Conservation (phyloP, 2,888 invertebrate species). For the Aspidiotus rigidus region DNA sequence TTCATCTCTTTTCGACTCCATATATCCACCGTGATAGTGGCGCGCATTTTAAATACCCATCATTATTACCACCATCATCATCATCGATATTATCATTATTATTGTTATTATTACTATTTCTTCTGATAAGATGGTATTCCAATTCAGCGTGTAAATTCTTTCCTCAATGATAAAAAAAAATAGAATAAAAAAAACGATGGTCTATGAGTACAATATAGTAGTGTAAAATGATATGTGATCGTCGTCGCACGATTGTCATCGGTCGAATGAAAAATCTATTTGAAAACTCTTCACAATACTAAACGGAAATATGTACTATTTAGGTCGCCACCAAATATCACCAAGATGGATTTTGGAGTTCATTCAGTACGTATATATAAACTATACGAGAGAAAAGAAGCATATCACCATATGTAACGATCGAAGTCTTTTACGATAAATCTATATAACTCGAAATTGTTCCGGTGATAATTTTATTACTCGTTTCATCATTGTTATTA, state of each 20-base stretch:
- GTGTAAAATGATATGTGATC: constrained; percentile 23
- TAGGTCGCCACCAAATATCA: constrained; percentile 19
- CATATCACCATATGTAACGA: not conserved
- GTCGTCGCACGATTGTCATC: constrained; percentile 32
- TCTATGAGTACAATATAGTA: constrained; percentile 26
- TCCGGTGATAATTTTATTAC: too few species aligned
- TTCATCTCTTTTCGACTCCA: not conserved
- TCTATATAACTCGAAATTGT: not conserved
- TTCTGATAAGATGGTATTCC: constrained; percentile 21
- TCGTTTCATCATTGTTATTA: too few species aligned
- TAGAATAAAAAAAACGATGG: constrained; percentile 7
- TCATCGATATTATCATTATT: too few species aligned
- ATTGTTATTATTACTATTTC: too few species aligned
- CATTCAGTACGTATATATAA: too few species aligned
- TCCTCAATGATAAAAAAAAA: constrained; percentile 5
- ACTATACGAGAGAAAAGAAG: not conserved
- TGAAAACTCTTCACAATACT: constrained; percentile 21
- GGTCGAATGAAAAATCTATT: constrained; percentile 20
- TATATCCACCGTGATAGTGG: not conserved
- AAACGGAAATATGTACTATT: constrained; percentile 15
- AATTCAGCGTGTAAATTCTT: constrained; percentile 29
- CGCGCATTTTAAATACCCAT: not conserved
- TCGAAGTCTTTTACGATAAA: not conserved
- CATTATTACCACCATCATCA: not conserved
- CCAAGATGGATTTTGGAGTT: constrained; percentile 22